Conservation (phyloP, 2,113 vertebrate genomes). For the Ictalurus furcatus region DNA sequence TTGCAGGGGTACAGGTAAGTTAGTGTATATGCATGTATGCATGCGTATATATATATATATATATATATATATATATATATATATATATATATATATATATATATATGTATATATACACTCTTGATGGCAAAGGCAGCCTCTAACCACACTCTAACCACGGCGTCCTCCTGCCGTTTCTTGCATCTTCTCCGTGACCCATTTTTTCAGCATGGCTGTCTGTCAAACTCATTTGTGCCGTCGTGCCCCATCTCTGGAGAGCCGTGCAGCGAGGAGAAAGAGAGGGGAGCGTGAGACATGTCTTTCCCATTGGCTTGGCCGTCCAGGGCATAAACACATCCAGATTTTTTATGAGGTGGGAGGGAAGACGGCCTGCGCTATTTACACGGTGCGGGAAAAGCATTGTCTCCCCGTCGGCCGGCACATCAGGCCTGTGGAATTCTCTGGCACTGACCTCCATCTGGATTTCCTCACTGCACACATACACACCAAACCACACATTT, state of each 20-base stretch:
- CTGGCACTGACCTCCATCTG: conserved; percentile 79
- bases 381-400: conserved; percentile 63
- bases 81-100: not conserved
- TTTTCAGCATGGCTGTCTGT: conserved; percentile 57
- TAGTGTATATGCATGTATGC: no score
- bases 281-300: conserved; percentile 42
- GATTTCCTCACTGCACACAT: conserved; percentile 67
- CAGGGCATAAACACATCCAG: conserved; percentile 73
- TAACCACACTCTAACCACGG: conserved; percentile 21
- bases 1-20: not conserved
- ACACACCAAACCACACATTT: conserved; percentile 30
- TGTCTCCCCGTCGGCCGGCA: conserved; percentile 69
- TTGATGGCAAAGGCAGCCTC: not conserved
- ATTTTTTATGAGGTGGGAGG: conserved; percentile 66
- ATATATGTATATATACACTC: not conserved
- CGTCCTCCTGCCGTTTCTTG: conserved; percentile 33
- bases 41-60: no score
- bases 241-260: conserved; percentile 37
- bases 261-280: conserved; percentile 15
- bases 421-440: conserved; percentile 74
- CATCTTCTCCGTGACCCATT: conserved; percentile 50
- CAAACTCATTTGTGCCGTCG: conserved; percentile 66
- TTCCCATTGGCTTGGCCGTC: conserved; percentile 73
- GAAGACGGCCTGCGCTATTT: conserved; percentile 75
- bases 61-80: not conserved